Evolutionary conservation across 2,797 vertebrate species (phyloP).

Genomic region (Erethizon dorsatum): DNA sequence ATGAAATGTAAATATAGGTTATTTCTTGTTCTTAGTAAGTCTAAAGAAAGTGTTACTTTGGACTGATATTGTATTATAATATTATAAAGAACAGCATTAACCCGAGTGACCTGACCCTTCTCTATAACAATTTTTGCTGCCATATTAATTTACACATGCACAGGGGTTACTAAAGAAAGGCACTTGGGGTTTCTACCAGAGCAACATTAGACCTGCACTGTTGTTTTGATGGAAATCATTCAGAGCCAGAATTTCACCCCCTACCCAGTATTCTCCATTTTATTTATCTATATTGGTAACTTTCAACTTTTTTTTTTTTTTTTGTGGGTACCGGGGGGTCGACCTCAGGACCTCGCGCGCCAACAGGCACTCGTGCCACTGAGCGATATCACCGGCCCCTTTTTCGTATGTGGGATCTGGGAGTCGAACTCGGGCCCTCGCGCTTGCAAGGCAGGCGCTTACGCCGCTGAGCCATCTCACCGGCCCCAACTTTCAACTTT

Average conservation of each 20-base stretch:
- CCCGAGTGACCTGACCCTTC: neutral
- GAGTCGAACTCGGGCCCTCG: no score
- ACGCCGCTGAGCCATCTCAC: no score
- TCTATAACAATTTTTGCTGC: neutral
- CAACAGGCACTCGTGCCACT: no score
- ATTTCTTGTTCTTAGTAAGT: neutral
- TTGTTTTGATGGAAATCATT: neutral
- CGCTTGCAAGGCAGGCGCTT: no score
- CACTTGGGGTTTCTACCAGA: neutral
- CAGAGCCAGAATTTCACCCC: neutral
- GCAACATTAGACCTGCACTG: neutral
- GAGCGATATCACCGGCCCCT: no score
- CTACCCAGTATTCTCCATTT: neutral
- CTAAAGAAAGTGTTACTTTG: neutral
- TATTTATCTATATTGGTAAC: neutral
- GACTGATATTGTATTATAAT: neutral
- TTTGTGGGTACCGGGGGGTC: no score
- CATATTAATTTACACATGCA: neutral
- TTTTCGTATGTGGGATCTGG: no score
- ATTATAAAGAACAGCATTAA: neutral
- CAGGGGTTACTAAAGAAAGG: neutral
- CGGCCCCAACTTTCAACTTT: conserved; percentile 62
- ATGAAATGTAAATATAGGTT: neutral
- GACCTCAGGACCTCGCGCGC: no score
- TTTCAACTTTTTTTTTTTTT: conserved; percentile 65